These are phyloP conservation scores for Nesoenas mayeri DNA, from an alignment of 2,113 vertebrate species.

Conservation along the genomic window DNA sequence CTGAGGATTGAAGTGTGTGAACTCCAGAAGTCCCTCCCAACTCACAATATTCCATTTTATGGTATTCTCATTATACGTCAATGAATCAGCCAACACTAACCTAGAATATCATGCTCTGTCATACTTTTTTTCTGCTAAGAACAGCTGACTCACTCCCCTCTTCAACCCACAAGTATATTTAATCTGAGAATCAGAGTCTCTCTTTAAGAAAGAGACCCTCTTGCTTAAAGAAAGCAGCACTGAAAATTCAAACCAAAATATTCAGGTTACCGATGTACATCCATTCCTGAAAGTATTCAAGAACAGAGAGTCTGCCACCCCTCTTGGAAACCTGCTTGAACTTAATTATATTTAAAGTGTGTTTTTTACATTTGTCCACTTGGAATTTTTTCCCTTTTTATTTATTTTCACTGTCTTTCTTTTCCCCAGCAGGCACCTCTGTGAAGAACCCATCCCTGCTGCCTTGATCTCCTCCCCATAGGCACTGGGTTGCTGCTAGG, in stretches of 20 bases:
- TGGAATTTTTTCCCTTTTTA: neutral
- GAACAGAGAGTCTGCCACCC: neutral
- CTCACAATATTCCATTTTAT: neutral
- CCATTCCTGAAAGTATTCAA: neutral
- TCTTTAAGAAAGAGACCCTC: neutral
- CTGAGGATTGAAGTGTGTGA: neutral
- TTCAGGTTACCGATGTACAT: neutral
- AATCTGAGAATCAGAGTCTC: neutral
- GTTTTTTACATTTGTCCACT: neutral
- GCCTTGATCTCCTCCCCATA: rapidly evolving
- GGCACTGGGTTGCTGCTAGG: neutral
- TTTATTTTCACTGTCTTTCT: neutral
- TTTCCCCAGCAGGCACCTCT: neutral
- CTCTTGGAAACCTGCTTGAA: neutral
- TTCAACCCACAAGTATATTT: neutral
- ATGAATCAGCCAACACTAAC: neutral
- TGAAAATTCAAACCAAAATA: neutral
- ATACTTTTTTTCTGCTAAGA: neutral
- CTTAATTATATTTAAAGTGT: neutral
- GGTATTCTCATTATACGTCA: neutral
- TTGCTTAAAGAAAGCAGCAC: neutral
- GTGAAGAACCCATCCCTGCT: neutral
- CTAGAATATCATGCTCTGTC: neutral
- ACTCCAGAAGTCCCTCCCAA: neutral
- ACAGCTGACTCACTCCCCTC: neutral